phyloP scores from a whole-genome alignment of 2,113 vertebrate species.

The Progne subis region DNA sequence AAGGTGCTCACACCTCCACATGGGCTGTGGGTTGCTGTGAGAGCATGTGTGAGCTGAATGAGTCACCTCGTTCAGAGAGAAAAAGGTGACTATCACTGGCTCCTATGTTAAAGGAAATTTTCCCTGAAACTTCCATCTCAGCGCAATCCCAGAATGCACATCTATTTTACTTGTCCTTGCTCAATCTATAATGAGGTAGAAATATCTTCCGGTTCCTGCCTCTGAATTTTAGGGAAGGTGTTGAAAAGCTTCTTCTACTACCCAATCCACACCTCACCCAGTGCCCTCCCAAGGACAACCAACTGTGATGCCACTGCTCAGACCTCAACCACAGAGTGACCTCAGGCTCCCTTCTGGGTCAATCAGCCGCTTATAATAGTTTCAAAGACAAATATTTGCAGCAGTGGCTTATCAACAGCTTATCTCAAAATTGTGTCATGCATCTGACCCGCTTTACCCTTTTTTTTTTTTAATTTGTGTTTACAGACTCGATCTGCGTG shows the following conservation, averaged over 20 bases:
- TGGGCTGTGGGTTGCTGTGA: rapidly evolving
- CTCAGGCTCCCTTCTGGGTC: neutral
- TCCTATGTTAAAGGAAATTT: neutral
- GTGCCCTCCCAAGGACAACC: rapidly evolving
- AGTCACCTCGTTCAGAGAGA: rapidly evolving
- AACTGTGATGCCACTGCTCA: neutral
- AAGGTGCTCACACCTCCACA: rapidly evolving
- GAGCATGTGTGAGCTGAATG: rapidly evolving
- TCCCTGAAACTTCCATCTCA: neutral
- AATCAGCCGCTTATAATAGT: neutral
- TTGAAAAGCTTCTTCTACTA: neutral
- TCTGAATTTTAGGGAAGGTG: neutral
- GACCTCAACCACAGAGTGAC: neutral
- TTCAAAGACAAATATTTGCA: slow-evolving; percentile 20
- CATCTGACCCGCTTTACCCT: neutral
- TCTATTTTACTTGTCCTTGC: neutral
- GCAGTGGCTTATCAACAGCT: slow-evolving; percentile 23
- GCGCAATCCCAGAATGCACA: neutral
- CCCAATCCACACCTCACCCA: rapidly evolving
- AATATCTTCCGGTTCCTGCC: neutral
- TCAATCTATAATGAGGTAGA: neutral
- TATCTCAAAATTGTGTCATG: slow-evolving; percentile 17
- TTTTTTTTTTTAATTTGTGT: neutral
- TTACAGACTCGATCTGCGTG: neutral
- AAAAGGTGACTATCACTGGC: neutral